Conservation (phyloP, 2,113 vertebrate species). For the Catharus bicknelli region DNA sequence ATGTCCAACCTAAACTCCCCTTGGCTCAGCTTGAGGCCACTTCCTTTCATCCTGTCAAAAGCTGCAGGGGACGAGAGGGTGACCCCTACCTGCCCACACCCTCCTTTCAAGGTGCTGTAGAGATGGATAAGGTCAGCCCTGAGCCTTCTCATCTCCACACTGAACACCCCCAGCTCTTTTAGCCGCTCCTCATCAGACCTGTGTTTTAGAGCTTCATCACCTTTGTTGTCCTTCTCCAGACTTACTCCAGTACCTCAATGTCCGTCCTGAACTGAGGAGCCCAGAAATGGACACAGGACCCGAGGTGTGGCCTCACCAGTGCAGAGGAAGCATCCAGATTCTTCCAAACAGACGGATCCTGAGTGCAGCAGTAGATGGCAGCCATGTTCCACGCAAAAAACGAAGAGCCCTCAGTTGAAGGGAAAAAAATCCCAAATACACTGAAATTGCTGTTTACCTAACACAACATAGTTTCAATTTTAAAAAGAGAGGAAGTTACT, state of each 20-base stretch:
- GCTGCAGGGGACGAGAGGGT: neutral
- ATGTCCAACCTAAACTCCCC: neutral
- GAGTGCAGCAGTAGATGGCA: constrained; percentile 32
- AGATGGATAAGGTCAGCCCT: rapidly evolving
- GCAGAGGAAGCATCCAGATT: neutral
- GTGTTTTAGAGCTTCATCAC: neutral
- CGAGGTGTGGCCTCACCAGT: neutral
- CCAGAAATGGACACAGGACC: neutral
- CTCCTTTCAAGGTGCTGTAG: neutral
- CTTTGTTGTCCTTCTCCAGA: neutral
- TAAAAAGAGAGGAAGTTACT: neutral
- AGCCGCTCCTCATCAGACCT: neutral
- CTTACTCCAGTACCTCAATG: neutral
- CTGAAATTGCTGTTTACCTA: neutral
- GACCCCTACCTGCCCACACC: neutral
- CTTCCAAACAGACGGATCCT: neutral
- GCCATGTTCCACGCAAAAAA: neutral
- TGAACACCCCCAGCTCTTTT: neutral
- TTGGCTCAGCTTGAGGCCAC: neutral
- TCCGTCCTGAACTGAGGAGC: neutral
- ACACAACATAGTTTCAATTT: neutral
- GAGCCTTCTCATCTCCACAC: neutral
- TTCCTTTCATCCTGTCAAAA: neutral
- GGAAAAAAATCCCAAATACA: neutral
- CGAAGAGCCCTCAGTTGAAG: rapidly evolving